phyloP scores from a whole-genome alignment of 2,797 vertebrate species.

The Acrocephalus scirpaceus region DNA sequence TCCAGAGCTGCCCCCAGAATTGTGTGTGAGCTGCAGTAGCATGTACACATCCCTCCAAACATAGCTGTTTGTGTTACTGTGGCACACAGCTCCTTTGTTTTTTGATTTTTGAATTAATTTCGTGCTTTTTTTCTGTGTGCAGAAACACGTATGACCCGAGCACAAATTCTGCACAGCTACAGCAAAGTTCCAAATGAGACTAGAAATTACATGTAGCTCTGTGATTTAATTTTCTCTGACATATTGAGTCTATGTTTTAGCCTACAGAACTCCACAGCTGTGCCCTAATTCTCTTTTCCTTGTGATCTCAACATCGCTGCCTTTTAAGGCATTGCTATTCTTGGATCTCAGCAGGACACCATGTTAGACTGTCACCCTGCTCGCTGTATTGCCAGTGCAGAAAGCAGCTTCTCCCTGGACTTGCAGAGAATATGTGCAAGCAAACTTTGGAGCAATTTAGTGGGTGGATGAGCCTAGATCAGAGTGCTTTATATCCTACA shows the following conservation, averaged over 20 bases:
- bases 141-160: conserved; percentile 6
- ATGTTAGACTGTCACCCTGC: conserved; percentile 79
- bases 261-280: conserved; percentile 90
- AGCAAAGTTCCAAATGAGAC: conserved; percentile 22
- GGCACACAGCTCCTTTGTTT: background rate
- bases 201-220: conserved; percentile 64
- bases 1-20: background rate
- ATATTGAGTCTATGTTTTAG: conserved; percentile 92
- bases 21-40: background rate
- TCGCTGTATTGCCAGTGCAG: conserved; percentile 57
- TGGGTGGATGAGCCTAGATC: background rate
- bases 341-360: conserved; percentile 76
- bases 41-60: background rate
- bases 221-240: conserved; percentile 91
- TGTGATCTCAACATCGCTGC: conserved; percentile 84
- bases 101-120: background rate
- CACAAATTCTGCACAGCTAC: conserved; percentile 56
- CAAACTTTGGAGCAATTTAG: background rate
- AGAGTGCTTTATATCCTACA: background rate
- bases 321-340: conserved; percentile 84
- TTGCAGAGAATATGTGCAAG: conserved; percentile 53
- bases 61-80: background rate
- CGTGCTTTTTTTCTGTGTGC: background rate
- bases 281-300: conserved; percentile 87
- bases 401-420: conserved; percentile 58